Evolutionary conservation across 2,797 vertebrate genomes (phyloP).

Genomic region (Notolabrus celidotus): DNA sequence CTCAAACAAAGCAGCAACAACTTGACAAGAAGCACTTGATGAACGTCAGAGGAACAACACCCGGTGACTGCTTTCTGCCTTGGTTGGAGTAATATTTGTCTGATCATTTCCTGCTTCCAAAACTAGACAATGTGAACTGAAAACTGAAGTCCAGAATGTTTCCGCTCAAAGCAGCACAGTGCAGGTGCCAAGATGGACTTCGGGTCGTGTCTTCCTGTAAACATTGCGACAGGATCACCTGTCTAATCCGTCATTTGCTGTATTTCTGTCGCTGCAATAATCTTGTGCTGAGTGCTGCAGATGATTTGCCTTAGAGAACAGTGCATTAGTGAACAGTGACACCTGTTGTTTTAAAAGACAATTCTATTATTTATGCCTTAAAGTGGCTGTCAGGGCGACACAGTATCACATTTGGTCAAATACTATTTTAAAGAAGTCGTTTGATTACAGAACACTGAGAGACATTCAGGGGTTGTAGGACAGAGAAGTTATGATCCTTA

Average conservation of each 20-base stretch:
- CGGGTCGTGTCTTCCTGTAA: conserved; percentile 56
- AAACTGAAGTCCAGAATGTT: conserved; percentile 41
- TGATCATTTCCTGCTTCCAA: conserved; percentile 59
- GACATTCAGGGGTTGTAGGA: conserved; percentile 2
- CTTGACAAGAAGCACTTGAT: conserved; percentile 30
- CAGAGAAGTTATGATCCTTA: conserved; percentile 23
- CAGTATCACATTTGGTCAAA: conserved; percentile 1
- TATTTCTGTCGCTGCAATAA: conserved; percentile 28
- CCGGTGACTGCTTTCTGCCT: conserved; percentile 26
- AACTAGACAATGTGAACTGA: conserved; percentile 48
- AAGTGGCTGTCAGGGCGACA: conserved; percentile 32
- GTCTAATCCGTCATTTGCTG: conserved; percentile 38
- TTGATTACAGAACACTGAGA: conserved; percentile 25
- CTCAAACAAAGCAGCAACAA: neutral
- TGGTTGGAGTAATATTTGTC: conserved; percentile 10
- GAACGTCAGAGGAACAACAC: conserved; percentile 17
- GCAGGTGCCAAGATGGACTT: conserved; percentile 12
- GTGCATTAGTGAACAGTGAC: conserved; percentile 23
- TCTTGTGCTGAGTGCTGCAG: conserved; percentile 47
- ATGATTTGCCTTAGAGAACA: conserved; percentile 68
- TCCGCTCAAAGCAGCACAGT: conserved; percentile 9
- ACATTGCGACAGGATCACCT: neutral
- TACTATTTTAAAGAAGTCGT: conserved; percentile 1
- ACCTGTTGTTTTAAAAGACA: conserved; percentile 27
- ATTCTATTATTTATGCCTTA: conserved; percentile 68